Evolutionary conservation across 1,140 invertebrate genomes (phyloP).

Genomic region (Anoplolepis gracilipes): DNA sequence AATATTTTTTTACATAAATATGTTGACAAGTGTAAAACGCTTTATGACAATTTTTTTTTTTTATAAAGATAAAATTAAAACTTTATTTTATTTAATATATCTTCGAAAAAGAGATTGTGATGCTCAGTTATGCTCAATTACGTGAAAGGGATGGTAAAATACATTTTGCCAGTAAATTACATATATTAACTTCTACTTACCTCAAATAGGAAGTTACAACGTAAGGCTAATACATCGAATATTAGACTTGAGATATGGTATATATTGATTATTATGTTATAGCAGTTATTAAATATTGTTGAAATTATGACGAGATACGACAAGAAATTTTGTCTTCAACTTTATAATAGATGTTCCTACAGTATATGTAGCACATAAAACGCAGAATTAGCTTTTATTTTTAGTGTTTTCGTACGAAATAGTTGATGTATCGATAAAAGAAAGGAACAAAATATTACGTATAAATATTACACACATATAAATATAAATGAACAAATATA

Average conservation of each 20-base stretch:
- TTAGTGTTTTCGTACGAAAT: constrained; percentile 51
- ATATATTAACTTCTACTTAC: constrained; percentile 58
- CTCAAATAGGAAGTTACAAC: constrained; percentile 52
- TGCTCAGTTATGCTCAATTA: constrained; percentile 80
- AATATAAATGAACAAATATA: constrained; percentile 27
- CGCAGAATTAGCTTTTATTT: constrained; percentile 57
- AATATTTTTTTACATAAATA: constrained; percentile 28
- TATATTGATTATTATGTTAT: constrained; percentile 58
- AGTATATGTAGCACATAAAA: constrained; percentile 39
- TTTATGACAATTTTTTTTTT: constrained; percentile 5
- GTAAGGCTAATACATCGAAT: constrained; percentile 70
- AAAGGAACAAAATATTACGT: constrained; percentile 54
- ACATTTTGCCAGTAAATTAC: constrained; percentile 31
- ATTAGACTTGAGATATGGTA: constrained; percentile 50
- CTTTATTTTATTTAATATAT: constrained; percentile 35
- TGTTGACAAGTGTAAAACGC: neutral
- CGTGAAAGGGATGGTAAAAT: constrained; percentile 37
- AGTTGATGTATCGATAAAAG: constrained; percentile 22
- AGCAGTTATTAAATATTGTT: constrained; percentile 58
- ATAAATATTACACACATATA: constrained; percentile 59
- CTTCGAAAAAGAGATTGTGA: constrained; percentile 76
- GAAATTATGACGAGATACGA: constrained; percentile 42
- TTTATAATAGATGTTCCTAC: constrained; percentile 65
- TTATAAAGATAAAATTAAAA: neutral
- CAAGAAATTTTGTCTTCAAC: constrained; percentile 49